Percentiles rank a stretch among this genome's conserved stretches.
Conservation (phyloP, 2,888 invertebrate species). For the Xestoiulus laeticollis region DNA sequence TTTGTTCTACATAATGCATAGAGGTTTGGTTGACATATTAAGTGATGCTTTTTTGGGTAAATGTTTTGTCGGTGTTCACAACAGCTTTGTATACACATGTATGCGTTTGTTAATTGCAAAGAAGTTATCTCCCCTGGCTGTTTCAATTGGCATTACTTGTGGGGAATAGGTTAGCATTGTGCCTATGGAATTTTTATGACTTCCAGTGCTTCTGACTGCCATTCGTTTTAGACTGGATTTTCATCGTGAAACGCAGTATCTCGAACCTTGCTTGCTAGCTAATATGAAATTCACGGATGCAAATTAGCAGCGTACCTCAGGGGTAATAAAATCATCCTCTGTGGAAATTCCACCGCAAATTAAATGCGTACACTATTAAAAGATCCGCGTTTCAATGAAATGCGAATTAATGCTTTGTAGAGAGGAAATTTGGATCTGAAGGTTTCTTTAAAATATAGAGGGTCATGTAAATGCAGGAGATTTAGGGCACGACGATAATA, state of each 20-base stretch:
- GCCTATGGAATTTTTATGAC: constrained; percentile 35
- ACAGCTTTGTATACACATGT: neutral
- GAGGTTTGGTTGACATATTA: neutral
- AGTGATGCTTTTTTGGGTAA: neutral
- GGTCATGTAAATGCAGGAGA: neutral
- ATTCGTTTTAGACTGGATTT: neutral
- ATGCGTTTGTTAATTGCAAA: neutral
- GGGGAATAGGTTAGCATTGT: neutral
- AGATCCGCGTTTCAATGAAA: constrained; percentile 39
- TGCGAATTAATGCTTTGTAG: constrained; percentile 27
- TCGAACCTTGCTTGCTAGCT: constrained; percentile 12
- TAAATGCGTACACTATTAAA: constrained; percentile 31
- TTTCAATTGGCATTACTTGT: constrained; percentile 23
- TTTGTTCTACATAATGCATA: neutral
- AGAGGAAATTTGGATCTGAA: neutral
- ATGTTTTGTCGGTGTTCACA: neutral
- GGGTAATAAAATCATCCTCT: constrained; percentile 43
- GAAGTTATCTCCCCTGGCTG: neutral
- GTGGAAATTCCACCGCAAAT: constrained; percentile 41
- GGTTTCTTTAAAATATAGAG: neutral
- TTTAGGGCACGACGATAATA: neutral
- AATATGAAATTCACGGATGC: constrained; percentile 41
- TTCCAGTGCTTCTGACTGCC: constrained; percentile 14
- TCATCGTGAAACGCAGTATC: neutral
- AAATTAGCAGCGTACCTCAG: constrained; percentile 34